Percentiles rank a stretch among this genome's conserved stretches.
These are phyloP conservation scores for Hylaeus volcanicus DNA, from an alignment of 1,140 invertebrate genomes.

Conservation along the genomic window DNA sequence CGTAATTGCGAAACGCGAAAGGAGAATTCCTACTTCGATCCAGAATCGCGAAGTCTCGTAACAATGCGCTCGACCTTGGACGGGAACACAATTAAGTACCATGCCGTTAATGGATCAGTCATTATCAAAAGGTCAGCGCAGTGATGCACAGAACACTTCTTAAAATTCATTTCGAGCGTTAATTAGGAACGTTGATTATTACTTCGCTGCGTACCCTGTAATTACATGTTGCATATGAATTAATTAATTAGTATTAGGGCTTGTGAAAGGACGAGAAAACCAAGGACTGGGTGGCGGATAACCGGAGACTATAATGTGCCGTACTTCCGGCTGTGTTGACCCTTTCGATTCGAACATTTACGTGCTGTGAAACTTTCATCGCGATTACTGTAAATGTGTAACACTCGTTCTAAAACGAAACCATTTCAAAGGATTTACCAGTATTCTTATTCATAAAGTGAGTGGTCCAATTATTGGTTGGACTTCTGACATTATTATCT, in stretches of 20 bases:
- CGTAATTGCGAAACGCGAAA: not conserved
- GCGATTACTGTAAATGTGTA: no score
- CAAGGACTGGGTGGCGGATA: not conserved
- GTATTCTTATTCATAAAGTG: no score
- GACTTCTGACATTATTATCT: no score
- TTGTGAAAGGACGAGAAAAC: constrained; percentile 22
- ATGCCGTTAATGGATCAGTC: not conserved
- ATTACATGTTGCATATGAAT: constrained; percentile 42
- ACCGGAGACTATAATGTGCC: constrained; percentile 27
- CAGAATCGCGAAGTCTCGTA: not conserved
- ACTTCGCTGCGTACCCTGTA: constrained; percentile 29
- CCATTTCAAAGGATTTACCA: no score
- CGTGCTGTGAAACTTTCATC: not conserved
- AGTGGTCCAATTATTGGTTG: no score
- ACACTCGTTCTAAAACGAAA: no score
- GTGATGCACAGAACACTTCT: constrained; percentile 14
- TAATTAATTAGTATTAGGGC: constrained; percentile 48
- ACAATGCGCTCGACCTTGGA: not conserved
- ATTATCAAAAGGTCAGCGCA: constrained; percentile 29
- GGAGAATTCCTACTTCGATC: not conserved
- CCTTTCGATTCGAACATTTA: not conserved
- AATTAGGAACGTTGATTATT: constrained; percentile 55
- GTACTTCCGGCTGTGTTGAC: constrained; percentile 10
- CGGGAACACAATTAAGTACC: constrained; percentile 46
- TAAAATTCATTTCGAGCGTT: constrained; percentile 28